phyloP scores from a whole-genome alignment of 2,888 invertebrate genomes.

The Ormyrus thymus region DNA sequence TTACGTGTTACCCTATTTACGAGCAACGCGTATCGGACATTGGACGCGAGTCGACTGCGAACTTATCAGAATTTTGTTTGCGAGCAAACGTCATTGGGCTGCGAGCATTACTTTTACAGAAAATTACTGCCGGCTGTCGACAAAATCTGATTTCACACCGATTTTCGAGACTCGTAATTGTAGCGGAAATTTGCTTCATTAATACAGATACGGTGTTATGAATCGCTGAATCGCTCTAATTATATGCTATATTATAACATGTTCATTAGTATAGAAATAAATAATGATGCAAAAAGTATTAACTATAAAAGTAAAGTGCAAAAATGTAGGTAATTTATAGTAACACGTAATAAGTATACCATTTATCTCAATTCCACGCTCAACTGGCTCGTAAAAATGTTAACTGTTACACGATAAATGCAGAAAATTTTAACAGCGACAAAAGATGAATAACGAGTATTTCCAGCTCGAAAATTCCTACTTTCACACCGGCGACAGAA shows the following conservation, averaged over 20 bases:
- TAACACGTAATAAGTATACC: slow-evolving; percentile 30
- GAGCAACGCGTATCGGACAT: slow-evolving; percentile 19
- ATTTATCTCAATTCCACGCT: slow-evolving; percentile 43
- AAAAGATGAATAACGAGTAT: slow-evolving; percentile 46
- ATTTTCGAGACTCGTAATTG: too few species aligned
- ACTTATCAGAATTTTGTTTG: slow-evolving; percentile 16
- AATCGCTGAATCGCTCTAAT: too few species aligned
- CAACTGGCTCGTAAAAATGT: slow-evolving; percentile 19
- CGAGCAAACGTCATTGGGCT: slow-evolving; percentile 8
- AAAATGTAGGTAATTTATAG: slow-evolving; percentile 17
- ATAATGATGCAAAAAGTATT: not conserved
- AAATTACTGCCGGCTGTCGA: too few species aligned
- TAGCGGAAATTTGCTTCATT: too few species aligned
- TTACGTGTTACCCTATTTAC: slow-evolving; percentile 23
- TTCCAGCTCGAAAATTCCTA: slow-evolving; percentile 35
- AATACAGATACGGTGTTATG: too few species aligned
- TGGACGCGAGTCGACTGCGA: slow-evolving; percentile 17
- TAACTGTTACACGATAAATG: slow-evolving; percentile 36
- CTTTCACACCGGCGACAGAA: slow-evolving; percentile 32
- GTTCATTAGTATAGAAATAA: not conserved
- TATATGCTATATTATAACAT: not conserved
- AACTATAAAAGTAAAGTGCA: not conserved
- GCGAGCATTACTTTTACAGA: too few species aligned
- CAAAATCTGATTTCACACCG: too few species aligned
- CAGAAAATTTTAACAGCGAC: slow-evolving; percentile 22